Conservation (phyloP, 1,140 invertebrate genomes). For the Caenorhabditis briggsae region DNA sequence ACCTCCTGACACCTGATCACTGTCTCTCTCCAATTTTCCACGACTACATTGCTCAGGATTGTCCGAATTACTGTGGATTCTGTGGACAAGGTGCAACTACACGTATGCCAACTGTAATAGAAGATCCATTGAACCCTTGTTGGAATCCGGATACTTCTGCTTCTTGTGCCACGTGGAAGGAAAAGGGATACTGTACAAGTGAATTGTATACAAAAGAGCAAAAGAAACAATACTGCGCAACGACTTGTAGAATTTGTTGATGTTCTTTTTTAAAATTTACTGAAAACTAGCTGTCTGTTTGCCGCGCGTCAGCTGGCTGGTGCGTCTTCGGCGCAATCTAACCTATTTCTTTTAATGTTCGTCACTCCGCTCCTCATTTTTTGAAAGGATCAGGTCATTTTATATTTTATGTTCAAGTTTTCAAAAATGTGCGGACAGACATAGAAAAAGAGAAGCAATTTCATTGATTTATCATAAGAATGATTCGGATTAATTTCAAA, state of each 20-base stretch:
- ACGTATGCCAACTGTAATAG: background rate
- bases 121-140: background rate
- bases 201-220: background rate
- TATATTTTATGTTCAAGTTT: no score
- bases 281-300: no score
- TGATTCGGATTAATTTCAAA: no score
- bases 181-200: conserved; percentile 27
- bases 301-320: no score
- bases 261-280: no score
- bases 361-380: no score
- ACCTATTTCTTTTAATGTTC: no score
- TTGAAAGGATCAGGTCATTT: no score
- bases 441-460: no score
- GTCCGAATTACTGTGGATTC: conserved; percentile 42
- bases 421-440: no score
- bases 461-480: no score
- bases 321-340: no score
- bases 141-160: background rate
- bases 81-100: background rate
- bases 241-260: conserved; percentile 38
- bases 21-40: conserved; percentile 13
- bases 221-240: background rate
- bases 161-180: conserved; percentile 11
- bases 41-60: conserved; percentile 31
- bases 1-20: background rate